Evolutionary conservation across 2,113 vertebrate genomes (phyloP).

Genomic region (Myiozetetes cayanensis): DNA sequence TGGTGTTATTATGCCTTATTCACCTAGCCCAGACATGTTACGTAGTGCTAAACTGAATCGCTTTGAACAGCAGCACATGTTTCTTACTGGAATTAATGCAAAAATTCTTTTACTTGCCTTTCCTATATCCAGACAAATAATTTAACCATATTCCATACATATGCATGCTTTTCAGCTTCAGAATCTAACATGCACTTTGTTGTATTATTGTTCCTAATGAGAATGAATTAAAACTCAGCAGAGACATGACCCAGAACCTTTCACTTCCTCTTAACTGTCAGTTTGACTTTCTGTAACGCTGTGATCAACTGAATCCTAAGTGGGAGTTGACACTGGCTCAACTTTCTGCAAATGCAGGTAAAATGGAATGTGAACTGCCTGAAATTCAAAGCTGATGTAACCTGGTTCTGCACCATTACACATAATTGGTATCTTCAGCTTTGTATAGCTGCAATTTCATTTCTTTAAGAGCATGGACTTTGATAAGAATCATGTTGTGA

Average conservation of each 20-base stretch:
- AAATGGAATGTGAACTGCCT: conserved; percentile 57
- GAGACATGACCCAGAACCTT: conserved; percentile 61
- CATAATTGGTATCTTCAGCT: conserved; percentile 51
- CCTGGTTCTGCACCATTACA: conserved; percentile 65
- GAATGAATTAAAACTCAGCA: conserved; percentile 65
- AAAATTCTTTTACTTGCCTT: not conserved
- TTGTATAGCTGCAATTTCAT: conserved; percentile 53
- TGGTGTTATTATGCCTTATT: conserved; percentile 34
- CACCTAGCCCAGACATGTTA: conserved; percentile 10
- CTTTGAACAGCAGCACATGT: not conserved
- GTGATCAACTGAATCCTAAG: conserved; percentile 67
- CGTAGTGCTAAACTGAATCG: not conserved
- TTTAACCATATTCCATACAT: conserved; percentile 1
- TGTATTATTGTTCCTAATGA: conserved; percentile 59
- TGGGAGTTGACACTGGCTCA: conserved; percentile 63
- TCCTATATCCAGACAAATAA: not conserved
- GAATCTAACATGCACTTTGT: not conserved
- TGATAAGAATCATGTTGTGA: conserved; percentile 29
- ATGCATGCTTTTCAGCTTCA: conserved; percentile 6
- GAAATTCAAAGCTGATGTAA: conserved; percentile 54
- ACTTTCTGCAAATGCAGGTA: conserved; percentile 52
- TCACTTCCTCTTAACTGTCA: conserved; percentile 64
- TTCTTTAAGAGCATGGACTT: conserved; percentile 58
- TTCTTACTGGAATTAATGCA: not conserved
- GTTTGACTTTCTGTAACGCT: conserved; percentile 56